Evolutionary conservation across 1,140 invertebrate genomes (phyloP).

Genomic region (Drosophila hydei): DNA sequence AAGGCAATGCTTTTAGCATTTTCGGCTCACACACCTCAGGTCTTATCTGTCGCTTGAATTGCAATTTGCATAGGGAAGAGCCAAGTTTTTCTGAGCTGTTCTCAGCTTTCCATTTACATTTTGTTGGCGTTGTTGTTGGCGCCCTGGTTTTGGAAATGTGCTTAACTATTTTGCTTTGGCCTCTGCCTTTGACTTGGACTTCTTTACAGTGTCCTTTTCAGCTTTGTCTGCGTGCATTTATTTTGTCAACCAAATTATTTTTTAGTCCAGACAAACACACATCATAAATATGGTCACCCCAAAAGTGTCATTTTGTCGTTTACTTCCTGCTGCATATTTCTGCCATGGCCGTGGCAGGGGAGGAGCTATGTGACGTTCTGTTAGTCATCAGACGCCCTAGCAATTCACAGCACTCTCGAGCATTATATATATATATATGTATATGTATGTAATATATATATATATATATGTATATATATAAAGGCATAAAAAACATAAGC

Average conservation of each 20-base stretch:
- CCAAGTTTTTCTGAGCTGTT: too few species aligned
- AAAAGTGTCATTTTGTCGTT: constrained; percentile 70
- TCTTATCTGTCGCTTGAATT: too few species aligned
- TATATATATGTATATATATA: not conserved
- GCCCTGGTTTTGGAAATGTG: constrained; percentile 20
- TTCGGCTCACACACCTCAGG: too few species aligned
- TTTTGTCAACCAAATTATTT: constrained; percentile 54
- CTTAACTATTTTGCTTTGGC: constrained; percentile 19
- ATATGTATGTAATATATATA: not conserved
- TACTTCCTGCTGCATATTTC: constrained; percentile 51
- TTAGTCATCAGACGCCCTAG: constrained; percentile 55
- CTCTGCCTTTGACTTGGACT: constrained; percentile 27
- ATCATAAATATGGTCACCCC: constrained; percentile 66
- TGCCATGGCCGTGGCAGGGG: too few species aligned
- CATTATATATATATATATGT: constrained; percentile 1
- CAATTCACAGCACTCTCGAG: constrained; percentile 44
- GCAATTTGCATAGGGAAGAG: too few species aligned
- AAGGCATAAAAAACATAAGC: constrained; percentile 14
- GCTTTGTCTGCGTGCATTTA: constrained; percentile 42
- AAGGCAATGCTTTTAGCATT: too few species aligned
- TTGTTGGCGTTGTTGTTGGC: not conserved
- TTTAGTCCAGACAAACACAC: constrained; percentile 40
- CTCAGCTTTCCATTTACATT: not conserved
- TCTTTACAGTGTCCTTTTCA: constrained; percentile 23
- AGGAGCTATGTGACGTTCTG: constrained; percentile 40